Conservation (phyloP, 2,113 vertebrate genomes). For the Pelecanoides urinatrix region DNA sequence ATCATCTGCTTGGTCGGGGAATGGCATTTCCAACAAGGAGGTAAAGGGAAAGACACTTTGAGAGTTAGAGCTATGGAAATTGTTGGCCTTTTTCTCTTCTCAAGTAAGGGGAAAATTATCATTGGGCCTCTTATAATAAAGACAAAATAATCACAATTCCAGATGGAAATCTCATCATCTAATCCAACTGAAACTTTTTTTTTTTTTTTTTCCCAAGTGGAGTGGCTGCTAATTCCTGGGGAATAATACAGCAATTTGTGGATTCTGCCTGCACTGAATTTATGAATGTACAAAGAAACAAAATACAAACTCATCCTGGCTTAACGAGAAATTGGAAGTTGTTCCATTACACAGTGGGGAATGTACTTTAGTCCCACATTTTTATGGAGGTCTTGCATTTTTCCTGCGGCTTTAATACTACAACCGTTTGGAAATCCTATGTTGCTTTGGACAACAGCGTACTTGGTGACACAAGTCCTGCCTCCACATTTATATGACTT, state of each 20-base stretch:
- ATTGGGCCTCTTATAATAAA: not conserved
- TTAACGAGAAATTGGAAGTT: not conserved
- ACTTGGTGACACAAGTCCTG: not conserved
- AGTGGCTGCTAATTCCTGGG: not conserved
- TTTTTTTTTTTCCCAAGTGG: not conserved
- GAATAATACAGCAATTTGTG: not conserved
- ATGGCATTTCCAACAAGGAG: not conserved
- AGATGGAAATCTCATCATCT: not conserved
- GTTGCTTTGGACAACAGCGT: not conserved
- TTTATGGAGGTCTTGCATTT: not conserved
- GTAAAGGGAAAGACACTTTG: not conserved
- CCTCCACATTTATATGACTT: not conserved
- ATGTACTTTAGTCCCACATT: not conserved
- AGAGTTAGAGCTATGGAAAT: not conserved
- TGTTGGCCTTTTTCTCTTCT: not conserved
- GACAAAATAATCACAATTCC: not conserved
- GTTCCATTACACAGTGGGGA: not conserved
- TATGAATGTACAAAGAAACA: not conserved
- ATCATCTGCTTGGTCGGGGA: not conserved
- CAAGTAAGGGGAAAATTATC: not conserved
- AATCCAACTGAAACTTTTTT: not conserved
- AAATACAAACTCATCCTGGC: not conserved
- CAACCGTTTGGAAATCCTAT: not conserved
- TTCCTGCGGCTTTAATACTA: not conserved
- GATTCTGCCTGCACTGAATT: not conserved